Evolutionary conservation across 35 echinoderm and acorn worm genomes (phyloP).

Genomic region (Eucidaris tribuloides): DNA sequence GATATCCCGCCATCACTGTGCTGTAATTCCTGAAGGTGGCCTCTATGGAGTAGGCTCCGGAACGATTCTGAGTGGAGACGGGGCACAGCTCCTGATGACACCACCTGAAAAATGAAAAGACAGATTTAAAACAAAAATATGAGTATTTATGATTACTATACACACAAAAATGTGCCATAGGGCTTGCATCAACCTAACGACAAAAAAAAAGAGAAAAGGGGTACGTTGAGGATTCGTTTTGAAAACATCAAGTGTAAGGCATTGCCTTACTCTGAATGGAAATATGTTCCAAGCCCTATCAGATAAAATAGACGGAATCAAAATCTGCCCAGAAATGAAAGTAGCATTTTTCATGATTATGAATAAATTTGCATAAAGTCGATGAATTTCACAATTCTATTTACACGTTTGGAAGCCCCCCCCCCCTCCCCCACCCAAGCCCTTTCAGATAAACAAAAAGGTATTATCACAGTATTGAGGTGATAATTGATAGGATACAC

Average conservation of each 20-base stretch:
- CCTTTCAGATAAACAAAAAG: no score
- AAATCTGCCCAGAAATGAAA: not conserved
- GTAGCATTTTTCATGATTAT: not conserved
- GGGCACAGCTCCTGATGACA: slow-evolving; percentile 83
- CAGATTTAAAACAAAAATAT: no score
- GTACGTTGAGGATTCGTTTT: not conserved
- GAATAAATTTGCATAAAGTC: not conserved
- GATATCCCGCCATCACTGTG: slow-evolving; percentile 51
- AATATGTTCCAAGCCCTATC: not conserved
- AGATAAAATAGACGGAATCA: not conserved
- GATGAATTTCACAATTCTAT: not conserved
- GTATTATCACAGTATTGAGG: no score
- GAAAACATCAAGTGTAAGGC: not conserved
- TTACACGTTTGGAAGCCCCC: no score
- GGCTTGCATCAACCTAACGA: no score
- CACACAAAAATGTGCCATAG: no score
- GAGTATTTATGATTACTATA: no score
- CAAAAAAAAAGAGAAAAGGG: not conserved
- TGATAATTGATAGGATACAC: no score
- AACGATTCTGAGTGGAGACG: slow-evolving; percentile 21
- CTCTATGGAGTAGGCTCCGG: slow-evolving; percentile 51
- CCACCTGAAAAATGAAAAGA: no score
- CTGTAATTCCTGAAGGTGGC: not conserved
- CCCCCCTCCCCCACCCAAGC: no score
- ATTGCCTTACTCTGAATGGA: not conserved